phyloP scores from a whole-genome alignment of 2,797 vertebrate genomes.

The Manis pentadactyla region DNA sequence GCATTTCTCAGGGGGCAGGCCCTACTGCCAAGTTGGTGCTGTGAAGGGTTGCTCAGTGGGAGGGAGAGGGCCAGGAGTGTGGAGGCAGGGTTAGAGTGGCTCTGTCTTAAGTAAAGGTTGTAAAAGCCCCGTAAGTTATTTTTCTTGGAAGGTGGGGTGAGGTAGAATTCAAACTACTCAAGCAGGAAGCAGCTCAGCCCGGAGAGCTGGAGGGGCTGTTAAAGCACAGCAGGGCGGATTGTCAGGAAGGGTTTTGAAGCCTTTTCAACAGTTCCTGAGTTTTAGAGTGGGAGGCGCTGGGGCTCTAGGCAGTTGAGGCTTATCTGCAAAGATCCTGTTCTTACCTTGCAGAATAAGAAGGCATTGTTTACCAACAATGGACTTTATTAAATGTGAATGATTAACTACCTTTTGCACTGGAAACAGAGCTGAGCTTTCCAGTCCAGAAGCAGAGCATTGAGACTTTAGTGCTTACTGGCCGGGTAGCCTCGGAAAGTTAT shows the following conservation, averaged over 20 bases:
- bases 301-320: background rate
- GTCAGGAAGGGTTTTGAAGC: background rate
- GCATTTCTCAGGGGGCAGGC: background rate
- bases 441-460: background rate
- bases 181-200: background rate
- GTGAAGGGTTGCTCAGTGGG: background rate
- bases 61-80: background rate
- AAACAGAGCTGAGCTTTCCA: slow-evolving; percentile 2
- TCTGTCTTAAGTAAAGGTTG: background rate
- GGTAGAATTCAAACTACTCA: background rate
- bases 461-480: background rate
- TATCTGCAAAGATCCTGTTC: background rate
- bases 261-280: background rate
- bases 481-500: slow-evolving; percentile 10
- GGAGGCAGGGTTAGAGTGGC: background rate
- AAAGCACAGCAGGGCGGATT: background rate
- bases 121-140: background rate
- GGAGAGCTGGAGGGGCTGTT: background rate
- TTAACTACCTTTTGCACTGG: slow-evolving; percentile 27
- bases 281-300: background rate
- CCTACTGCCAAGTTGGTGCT: background rate
- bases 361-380: slow-evolving; percentile 61
- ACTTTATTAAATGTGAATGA: slow-evolving; percentile 56
- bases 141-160: background rate
- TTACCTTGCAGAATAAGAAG: slow-evolving; percentile 37